Evolutionary conservation across 1,140 invertebrate genomes (phyloP).

Genomic region (Paraescarpia echinospica): DNA sequence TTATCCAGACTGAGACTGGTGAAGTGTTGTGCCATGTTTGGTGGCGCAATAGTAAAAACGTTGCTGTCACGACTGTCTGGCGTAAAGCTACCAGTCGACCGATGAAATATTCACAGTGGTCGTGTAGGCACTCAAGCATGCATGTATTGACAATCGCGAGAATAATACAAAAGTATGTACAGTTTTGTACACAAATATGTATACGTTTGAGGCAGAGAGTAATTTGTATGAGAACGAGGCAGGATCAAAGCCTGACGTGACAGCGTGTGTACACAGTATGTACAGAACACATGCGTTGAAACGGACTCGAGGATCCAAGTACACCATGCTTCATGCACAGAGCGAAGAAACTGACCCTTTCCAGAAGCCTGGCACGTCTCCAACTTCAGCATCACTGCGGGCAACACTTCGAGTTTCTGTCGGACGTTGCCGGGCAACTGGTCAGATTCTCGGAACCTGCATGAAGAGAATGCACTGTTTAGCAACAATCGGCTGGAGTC

Average conservation of each 20-base stretch:
- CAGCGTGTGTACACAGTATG: background rate
- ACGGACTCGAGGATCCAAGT: too few relatives aligned
- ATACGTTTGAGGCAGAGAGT: background rate
- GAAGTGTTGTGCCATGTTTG: too few relatives aligned
- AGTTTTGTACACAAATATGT: background rate
- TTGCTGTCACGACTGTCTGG: background rate
- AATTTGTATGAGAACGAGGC: background rate
- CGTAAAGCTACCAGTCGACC: background rate
- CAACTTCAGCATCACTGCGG: constrained; percentile 17
- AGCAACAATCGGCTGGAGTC: background rate
- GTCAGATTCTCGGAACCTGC: constrained; percentile 20
- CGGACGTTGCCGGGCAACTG: constrained; percentile 12
- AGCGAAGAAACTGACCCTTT: background rate
- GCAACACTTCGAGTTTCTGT: constrained; percentile 19
- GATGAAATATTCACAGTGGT: background rate
- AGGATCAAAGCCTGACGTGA: background rate
- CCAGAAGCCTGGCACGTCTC: constrained; percentile 11
- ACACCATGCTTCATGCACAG: too few relatives aligned
- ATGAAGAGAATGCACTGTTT: background rate
- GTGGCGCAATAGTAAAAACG: background rate
- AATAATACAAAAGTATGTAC: background rate
- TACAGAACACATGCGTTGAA: too few relatives aligned
- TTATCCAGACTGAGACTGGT: too few relatives aligned
- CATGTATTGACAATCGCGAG: too few relatives aligned
- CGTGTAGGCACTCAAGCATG: background rate